Conservation (phyloP, 1,140 invertebrate genomes). For the Heliconius nattereri region DNA sequence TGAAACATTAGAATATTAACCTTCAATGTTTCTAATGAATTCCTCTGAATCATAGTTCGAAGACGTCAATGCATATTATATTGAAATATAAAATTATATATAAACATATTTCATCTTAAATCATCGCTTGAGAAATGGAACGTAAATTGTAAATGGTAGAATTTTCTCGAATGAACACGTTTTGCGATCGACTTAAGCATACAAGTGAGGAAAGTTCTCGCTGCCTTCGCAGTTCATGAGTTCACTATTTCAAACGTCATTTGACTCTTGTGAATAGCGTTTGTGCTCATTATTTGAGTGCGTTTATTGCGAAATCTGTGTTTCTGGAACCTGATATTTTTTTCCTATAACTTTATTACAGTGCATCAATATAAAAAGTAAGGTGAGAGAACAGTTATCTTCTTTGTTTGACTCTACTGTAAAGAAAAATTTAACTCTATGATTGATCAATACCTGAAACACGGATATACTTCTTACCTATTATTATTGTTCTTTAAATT, state of each 20-base stretch:
- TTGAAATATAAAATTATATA: background rate
- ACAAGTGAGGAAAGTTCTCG: constrained; percentile 41
- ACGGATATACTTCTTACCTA: background rate
- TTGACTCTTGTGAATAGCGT: constrained; percentile 29
- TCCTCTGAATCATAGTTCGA: constrained; percentile 1
- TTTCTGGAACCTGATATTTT: constrained; percentile 43
- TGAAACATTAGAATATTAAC: background rate
- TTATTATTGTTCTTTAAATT: constrained; percentile 17
- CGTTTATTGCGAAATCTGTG: constrained; percentile 38
- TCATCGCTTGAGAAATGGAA: constrained; percentile 6
- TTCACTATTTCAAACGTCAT: constrained; percentile 44
- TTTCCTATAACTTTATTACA: constrained; percentile 6
- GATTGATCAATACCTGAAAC: background rate
- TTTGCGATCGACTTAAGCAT: constrained; percentile 47
- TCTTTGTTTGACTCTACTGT: background rate
- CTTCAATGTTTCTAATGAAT: background rate
- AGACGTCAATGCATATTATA: background rate
- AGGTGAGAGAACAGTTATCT: background rate
- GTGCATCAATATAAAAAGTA: background rate
- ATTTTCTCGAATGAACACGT: constrained; percentile 62
- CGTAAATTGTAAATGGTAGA: constrained; percentile 37
- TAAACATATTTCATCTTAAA: background rate
- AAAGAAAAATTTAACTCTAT: background rate
- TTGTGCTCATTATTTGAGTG: constrained; percentile 37
- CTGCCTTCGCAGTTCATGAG: constrained; percentile 33